Base-by-base conservation (phyloP, 1,140 invertebrate species). In the Copidosoma floridanum region DNA sequence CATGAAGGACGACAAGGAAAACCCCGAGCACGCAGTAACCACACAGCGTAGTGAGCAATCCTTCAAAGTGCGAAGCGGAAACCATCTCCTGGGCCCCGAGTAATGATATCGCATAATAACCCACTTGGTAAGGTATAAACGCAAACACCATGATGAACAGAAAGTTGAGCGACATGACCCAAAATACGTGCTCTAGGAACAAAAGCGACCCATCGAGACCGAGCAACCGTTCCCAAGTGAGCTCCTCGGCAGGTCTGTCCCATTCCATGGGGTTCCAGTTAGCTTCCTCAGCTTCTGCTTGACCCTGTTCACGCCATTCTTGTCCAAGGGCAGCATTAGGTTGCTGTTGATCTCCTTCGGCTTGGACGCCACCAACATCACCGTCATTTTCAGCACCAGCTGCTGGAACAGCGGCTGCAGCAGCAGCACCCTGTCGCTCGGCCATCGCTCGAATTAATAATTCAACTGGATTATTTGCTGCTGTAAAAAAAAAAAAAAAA, bases 231-330 rank as follows among this genome's bases (percentile, higher is more conserved):
- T 99, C 96, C 97, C 97, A 99, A 0, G 97, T 99, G 2, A 99
- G 76, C 76, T 99, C 97, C 70, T 99, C 97, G 24, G 92, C 94
- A 0, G 94, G 95, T 67, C 96, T 82, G 74, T 99, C 96, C 95
- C 96, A 98, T 71, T 98, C 95, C 84, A 98, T 95, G 1, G 94
- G 94, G 81, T 98, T 98, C 95, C 95, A 98, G 69, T 97, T 96
- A 21, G 91, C 93, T 74, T 97, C 95, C 80, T 93, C 90, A 2
- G 85, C 88, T 57, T 78, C 79, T n/a, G 82, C 85, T 53, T 85
- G 79, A 4, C 75, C 81, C 63, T 82, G 80, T 16, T 81, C 73
- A 75, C 83, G 67, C 72, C 79, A 68, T 38, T 67, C 80, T 51
- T 77, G 81, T 35, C 67, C 80, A 58, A 71, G 63, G 64, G 26